A percentile compares a stretch with the other conserved stretches of the same genome.
Conservation (phyloP, 1,140 invertebrate species). For the Penaeus vannamei region DNA sequence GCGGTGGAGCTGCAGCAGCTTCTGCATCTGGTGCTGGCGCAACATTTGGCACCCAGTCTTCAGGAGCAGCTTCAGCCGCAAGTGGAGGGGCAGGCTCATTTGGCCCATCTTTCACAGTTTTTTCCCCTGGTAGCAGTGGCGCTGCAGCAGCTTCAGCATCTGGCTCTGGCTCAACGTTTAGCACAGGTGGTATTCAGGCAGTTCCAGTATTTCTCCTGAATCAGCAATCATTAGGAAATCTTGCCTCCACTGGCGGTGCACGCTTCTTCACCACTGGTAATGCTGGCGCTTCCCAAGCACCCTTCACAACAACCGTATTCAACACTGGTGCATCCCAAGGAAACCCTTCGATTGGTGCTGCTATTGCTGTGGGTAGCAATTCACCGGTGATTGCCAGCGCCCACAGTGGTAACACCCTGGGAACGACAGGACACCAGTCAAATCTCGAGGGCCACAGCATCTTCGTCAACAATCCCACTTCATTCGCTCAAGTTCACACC, state of each 20-base stretch:
- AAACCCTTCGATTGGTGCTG: not conserved
- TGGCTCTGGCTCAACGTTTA: not conserved
- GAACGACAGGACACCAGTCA: no score
- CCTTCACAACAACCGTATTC: no score
- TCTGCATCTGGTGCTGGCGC: not conserved
- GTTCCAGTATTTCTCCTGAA: constrained; percentile 12
- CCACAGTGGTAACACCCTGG: no score
- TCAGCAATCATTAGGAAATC: not conserved
- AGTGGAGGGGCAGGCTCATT: not conserved
- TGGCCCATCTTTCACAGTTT: not conserved
- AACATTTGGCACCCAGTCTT: not conserved
- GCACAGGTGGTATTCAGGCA: not conserved
- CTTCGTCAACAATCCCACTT: no score
- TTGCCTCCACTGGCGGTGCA: not conserved
- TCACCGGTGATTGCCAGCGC: not conserved
- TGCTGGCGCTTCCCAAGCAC: not conserved
- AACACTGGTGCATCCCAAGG: not conserved
- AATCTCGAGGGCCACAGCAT: no score
- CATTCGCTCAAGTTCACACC: no score
- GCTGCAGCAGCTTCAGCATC: not conserved
- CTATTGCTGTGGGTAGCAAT: not conserved
- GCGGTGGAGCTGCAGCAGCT: not conserved
- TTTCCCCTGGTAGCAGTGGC: not conserved
- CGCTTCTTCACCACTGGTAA: not conserved
- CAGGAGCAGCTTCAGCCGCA: not conserved